phyloP scores from a whole-genome alignment of 2,113 vertebrate genomes.

The Lethenteron reissneri region DNA sequence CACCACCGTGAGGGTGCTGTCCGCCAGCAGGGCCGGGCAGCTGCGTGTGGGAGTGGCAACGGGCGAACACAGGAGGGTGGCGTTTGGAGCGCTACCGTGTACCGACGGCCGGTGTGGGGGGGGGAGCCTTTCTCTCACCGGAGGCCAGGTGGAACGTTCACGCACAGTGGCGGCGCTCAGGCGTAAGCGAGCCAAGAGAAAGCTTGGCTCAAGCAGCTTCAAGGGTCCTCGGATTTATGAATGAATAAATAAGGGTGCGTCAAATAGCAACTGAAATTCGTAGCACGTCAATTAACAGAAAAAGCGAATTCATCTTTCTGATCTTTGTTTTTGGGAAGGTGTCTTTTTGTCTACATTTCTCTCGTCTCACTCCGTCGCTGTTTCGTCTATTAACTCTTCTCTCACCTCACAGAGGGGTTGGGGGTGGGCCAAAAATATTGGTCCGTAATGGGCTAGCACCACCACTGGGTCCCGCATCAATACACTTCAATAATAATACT shows the following conservation, averaged over 20 bases:
- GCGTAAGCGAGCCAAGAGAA: constrained; percentile 22
- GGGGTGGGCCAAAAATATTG: too few species aligned
- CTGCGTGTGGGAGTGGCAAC: constrained; percentile 12
- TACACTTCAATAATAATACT: constrained; percentile 16
- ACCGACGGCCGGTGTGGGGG: constrained; percentile 10
- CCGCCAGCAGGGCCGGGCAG: constrained; percentile 21
- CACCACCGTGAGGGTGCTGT: constrained; percentile 23
- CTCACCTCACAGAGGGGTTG: too few species aligned
- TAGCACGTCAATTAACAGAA: too few species aligned
- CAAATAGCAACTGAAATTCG: too few species aligned
- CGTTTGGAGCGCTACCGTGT: constrained; percentile 7
- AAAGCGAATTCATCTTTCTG: too few species aligned
- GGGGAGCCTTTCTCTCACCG: constrained; percentile 15
- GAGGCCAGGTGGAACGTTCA: constrained; percentile 17
- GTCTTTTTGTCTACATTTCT: too few species aligned
- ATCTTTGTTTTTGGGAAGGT: too few species aligned
- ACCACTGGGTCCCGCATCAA: constrained; percentile 13
- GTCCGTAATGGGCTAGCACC: too few species aligned
- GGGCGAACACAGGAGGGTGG: neutral
- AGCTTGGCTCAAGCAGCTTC: constrained; percentile 15
- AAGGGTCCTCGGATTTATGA: too few species aligned
- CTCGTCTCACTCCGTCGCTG: too few species aligned
- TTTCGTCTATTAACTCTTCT: too few species aligned
- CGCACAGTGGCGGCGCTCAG: constrained; percentile 21
- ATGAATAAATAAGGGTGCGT: too few species aligned